These are phyloP conservation scores for Sebastes steindachneri DNA, from an alignment of 2,797 vertebrate genomes.

Conservation along the genomic window DNA sequence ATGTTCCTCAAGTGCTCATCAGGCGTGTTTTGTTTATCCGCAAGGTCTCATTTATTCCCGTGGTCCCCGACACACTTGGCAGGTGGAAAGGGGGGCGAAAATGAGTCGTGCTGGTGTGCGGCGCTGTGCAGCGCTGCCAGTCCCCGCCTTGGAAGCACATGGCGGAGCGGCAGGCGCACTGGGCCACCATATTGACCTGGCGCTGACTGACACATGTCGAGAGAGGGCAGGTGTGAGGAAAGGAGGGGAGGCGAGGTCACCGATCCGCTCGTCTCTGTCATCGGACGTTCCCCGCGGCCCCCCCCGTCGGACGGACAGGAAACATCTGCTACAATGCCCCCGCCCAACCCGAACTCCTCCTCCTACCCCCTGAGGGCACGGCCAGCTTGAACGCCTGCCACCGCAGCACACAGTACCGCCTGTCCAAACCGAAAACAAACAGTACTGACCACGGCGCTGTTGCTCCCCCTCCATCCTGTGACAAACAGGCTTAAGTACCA, in stretches of 20 bases:
- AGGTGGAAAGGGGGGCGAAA: conserved; percentile 56
- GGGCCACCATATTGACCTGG: conserved; percentile 78
- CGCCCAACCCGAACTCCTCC: background rate
- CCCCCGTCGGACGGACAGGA: conserved; percentile 20
- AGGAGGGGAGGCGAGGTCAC: conserved; percentile 60
- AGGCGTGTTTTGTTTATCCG: conserved; percentile 45
- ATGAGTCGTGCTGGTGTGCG: conserved; percentile 40
- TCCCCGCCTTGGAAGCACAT: conserved; percentile 74
- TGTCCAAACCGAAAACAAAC: conserved; percentile 49
- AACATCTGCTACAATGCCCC: conserved; percentile 69
- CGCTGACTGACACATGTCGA: conserved; percentile 80
- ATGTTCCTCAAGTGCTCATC: conserved; percentile 27
- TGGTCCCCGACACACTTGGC: conserved; percentile 58
- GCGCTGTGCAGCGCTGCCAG: conserved; percentile 41
- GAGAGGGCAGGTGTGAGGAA: conserved; percentile 62
- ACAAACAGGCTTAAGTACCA: conserved; percentile 42
- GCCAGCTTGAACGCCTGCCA: conserved; percentile 56
- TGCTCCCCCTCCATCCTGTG: conserved; percentile 1
- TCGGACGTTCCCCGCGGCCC: conserved; percentile 20
- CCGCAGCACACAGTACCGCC: conserved; percentile 26
- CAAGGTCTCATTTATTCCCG: conserved; percentile 58
- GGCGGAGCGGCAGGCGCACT: conserved; percentile 64
- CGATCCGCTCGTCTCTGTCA: conserved; percentile 46
- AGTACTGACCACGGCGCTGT: background rate
- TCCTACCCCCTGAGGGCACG: conserved; percentile 33